Percentiles rank a stretch among this genome's conserved stretches.
Evolutionary conservation across 2,888 invertebrate genomes (phyloP).

Genomic region (Bunonema sp.): DNA sequence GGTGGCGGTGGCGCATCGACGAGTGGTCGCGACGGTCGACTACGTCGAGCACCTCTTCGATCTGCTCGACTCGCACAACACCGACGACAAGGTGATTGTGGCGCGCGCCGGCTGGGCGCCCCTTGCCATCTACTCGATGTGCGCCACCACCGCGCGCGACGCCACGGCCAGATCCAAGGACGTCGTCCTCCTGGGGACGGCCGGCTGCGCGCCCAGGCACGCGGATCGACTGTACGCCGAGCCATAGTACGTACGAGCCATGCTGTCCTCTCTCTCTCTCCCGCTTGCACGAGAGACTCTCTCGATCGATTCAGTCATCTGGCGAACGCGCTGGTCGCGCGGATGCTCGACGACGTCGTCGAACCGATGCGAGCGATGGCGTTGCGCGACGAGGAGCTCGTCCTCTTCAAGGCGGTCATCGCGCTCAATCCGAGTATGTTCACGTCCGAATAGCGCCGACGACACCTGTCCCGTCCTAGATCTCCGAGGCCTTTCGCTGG

Average conservation of each 20-base stretch:
- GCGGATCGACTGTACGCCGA: slow-evolving; percentile 19
- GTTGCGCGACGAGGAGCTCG: slow-evolving; percentile 36
- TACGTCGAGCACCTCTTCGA: slow-evolving; percentile 40
- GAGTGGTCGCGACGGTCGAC: slow-evolving; percentile 35
- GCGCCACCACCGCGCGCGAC: slow-evolving; percentile 17
- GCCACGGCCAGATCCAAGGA: too few relatives aligned
- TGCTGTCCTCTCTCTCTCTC: too few relatives aligned
- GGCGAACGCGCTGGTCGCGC: slow-evolving; percentile 34
- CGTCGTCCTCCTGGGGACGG: slow-evolving; percentile 29
- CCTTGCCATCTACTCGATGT: slow-evolving; percentile 24
- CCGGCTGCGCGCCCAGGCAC: slow-evolving; percentile 29
- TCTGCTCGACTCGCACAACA: slow-evolving; percentile 35
- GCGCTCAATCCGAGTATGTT: slow-evolving; percentile 33
- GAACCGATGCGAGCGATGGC: slow-evolving; percentile 31
- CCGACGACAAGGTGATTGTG: slow-evolving; percentile 31
- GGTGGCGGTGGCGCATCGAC: slow-evolving; percentile 29
- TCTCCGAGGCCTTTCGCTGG: slow-evolving; percentile 23
- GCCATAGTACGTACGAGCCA: slow-evolving; percentile 26
- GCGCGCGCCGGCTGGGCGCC: slow-evolving; percentile 37
- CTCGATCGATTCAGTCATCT: slow-evolving; percentile 32
- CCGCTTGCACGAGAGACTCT: too few relatives aligned
- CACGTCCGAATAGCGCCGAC: neutral
- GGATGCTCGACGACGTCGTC: slow-evolving; percentile 35
- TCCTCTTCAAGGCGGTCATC: slow-evolving; percentile 37
- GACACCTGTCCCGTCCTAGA: slow-evolving; percentile 13